These are phyloP conservation scores for Drosophila obscura DNA, from an alignment of 1,140 invertebrate genomes.

Conservation along the genomic window DNA sequence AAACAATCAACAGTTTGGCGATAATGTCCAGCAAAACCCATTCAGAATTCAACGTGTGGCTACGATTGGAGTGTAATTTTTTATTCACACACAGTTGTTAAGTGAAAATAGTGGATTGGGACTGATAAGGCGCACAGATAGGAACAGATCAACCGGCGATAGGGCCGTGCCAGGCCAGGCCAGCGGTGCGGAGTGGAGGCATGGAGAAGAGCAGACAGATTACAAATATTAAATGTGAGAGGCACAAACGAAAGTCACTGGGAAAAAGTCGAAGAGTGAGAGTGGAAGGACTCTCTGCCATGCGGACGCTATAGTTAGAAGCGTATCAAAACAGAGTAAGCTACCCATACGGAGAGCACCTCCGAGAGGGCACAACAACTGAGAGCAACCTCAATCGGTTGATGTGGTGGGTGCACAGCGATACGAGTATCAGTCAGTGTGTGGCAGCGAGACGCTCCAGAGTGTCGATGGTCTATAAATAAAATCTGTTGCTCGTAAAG, in stretches of 20 bases:
- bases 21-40: conserved; percentile 11
- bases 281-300: neutral
- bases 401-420: conserved; percentile 18
- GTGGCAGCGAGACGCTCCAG: conserved; percentile 42
- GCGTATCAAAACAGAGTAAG: conserved; percentile 6
- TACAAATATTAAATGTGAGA: conserved; percentile 36
- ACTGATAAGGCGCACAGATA: conserved; percentile 15
- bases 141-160: conserved; percentile 5
- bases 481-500: neutral
- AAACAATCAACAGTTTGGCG: conserved; percentile 2
- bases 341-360: neutral
- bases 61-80: conserved; percentile 14
- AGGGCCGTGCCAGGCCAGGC: neutral
- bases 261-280: neutral
- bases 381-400: conserved; percentile 2
- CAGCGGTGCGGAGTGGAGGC: neutral
- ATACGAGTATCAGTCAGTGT: conserved; percentile 46
- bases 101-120: conserved; percentile 19
- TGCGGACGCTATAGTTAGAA: neutral
- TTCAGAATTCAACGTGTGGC: conserved; percentile 16
- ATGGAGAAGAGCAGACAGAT: conserved; percentile 28
- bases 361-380: too few species aligned
- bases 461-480: conserved; percentile 25
- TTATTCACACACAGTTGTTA: neutral
- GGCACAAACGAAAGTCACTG: neutral